Percentiles rank a stretch among this genome's conserved stretches.
Conservation (phyloP, 1,140 invertebrate genomes). For the Laupala kohalensis region DNA sequence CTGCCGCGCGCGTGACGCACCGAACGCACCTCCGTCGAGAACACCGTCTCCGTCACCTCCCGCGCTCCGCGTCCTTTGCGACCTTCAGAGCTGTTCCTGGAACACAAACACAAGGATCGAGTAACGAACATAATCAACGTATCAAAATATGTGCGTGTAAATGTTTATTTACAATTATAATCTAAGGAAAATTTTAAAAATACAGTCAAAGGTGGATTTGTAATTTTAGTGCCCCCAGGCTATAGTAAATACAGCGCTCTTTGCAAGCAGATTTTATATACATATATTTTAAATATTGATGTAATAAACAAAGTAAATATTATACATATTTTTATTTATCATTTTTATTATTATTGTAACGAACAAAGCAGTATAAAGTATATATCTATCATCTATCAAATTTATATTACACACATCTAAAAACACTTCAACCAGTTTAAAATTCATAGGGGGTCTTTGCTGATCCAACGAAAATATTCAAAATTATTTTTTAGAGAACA, state of each 20-base stretch:
- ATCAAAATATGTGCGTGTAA: not conserved
- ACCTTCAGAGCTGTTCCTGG: not conserved
- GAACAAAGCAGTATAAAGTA: no score
- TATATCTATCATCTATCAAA: no score
- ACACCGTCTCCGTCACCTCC: constrained; percentile 48
- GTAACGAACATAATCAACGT: not conserved
- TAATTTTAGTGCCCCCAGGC: not conserved
- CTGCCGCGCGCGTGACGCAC: constrained; percentile 27
- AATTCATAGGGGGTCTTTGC: no score
- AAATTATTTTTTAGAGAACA: no score
- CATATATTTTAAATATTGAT: no score
- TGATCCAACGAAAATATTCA: no score
- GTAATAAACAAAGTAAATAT: no score
- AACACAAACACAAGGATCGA: not conserved
- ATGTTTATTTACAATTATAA: not conserved
- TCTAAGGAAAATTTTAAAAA: not conserved
- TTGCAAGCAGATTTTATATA: no score
- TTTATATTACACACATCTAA: no score
- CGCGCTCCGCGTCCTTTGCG: constrained; percentile 23
- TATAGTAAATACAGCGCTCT: not conserved
- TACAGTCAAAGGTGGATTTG: not conserved
- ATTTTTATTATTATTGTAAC: no score
- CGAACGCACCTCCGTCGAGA: constrained; percentile 46
- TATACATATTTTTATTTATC: no score
- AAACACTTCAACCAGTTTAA: no score